Evolutionary conservation across 1,140 invertebrate genomes (phyloP).

Genomic region (Pachypeltis micranthus): DNA sequence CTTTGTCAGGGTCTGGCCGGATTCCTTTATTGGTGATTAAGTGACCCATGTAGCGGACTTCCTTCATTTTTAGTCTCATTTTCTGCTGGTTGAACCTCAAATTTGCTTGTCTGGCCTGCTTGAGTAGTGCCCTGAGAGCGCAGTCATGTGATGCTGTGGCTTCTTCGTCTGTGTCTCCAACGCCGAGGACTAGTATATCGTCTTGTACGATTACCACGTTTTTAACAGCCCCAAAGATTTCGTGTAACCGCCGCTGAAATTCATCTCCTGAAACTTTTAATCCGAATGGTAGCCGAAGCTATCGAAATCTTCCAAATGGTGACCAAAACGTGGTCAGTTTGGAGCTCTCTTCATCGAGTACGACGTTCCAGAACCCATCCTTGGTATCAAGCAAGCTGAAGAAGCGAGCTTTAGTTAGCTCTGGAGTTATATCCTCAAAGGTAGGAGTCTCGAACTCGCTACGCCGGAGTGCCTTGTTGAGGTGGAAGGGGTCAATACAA

Average conservation of each 20-base stretch:
- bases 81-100: slow-evolving; percentile 1
- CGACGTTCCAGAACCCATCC: slow-evolving; percentile 22
- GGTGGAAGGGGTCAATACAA: slow-evolving; percentile 6
- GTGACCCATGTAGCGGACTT: slow-evolving; percentile 1
- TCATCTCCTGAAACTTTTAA: slow-evolving; percentile 28
- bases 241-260: slow-evolving; percentile 21
- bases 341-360: slow-evolving; percentile 15
- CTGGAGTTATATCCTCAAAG: slow-evolving; percentile 18
- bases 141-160: neutral
- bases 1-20: slow-evolving; percentile 19
- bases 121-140: slow-evolving; percentile 21
- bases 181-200: neutral
- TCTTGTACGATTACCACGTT: neutral
- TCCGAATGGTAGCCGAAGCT: slow-evolving; percentile 35
- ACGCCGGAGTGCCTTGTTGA: slow-evolving; percentile 26
- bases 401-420: slow-evolving; percentile 14
- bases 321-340: slow-evolving; percentile 33
- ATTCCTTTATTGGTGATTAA: slow-evolving; percentile 29
- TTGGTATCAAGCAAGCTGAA: slow-evolving; percentile 23
- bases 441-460: neutral
- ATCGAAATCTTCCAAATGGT: slow-evolving; percentile 36
- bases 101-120: slow-evolving; percentile 27
- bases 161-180: slow-evolving; percentile 3
- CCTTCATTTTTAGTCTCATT: neutral
- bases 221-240: neutral